Evolutionary conservation across 2,888 invertebrate genomes (phyloP), one percentile per base, ranked within the genome.

Genomic region (Nasonia oneida): DNA sequence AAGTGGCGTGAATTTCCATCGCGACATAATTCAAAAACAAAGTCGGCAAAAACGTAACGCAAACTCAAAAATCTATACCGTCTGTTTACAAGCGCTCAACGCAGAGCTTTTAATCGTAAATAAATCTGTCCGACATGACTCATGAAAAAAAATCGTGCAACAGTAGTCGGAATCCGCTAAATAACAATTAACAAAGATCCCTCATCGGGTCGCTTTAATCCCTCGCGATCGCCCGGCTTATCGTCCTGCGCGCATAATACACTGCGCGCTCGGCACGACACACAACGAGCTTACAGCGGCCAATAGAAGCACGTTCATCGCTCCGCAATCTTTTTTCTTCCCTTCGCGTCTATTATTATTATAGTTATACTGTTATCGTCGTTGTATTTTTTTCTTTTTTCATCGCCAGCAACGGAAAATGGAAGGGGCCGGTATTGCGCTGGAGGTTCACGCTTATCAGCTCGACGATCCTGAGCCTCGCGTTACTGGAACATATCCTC

Each of bases 401-500:
- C 29, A 15, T 33, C 29, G 33, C 3, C 57, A 84, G 74, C 14
- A 42, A 29, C n/a, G 89, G 90, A 83, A 91, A 89, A 57, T 79
- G 89, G 33, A 89, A 87, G 39, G 85, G 88, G 61, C 90, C 92
- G 0, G 85, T 86, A 29, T 88, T 93, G 3, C 89, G 92, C 47
- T 91, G 90, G 91, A 93, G 91, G 86, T 90, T 93, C 39, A 50
- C 87, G 8, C 1, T 88, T 5, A 91, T 93, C 23, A 88, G 90
- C 3, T 84, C 79, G 12, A 64, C 83, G 10, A 88, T 93, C 42
- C 84, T 93, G 76, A 14, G 89, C 33, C 84, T 90, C 29, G 92
- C 93, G 8, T 23, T 92, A 3, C 3, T 89, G 0, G 93, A 93
- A 76, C 93, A 93, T 84, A 8, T 91, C n/a, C 85, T 93, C 4